A percentile compares a stretch with the other conserved stretches of the same genome.
Conservation (phyloP, 2,888 invertebrate species). For the Beris morrisii region DNA sequence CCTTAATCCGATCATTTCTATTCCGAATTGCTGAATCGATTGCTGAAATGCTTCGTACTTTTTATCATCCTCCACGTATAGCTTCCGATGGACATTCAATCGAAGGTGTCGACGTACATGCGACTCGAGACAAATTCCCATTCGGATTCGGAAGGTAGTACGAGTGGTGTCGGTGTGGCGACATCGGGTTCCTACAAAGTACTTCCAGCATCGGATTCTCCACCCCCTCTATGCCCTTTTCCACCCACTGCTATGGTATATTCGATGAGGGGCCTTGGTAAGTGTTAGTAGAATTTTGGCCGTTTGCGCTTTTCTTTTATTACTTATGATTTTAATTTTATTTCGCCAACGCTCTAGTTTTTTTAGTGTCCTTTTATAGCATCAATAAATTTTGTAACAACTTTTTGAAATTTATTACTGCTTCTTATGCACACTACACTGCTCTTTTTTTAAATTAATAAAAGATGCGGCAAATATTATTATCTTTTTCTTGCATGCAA, state of each 20-base stretch:
- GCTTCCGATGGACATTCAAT: constrained; percentile 90
- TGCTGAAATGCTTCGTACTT: too few relatives aligned
- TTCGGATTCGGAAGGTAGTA: constrained; percentile 56
- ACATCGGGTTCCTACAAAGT: constrained; percentile 56
- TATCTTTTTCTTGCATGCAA: too few relatives aligned
- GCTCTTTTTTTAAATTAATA: too few relatives aligned
- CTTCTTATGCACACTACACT: too few relatives aligned
- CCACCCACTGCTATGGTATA: constrained; percentile 85
- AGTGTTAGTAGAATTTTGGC: constrained; percentile 55
- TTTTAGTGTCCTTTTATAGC: background rate
- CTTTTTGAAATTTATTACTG: too few relatives aligned
- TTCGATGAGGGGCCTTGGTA: constrained; percentile 59
- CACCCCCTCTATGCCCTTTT: constrained; percentile 61
- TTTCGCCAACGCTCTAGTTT: background rate
- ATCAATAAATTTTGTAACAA: too few relatives aligned
- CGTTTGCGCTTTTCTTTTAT: constrained; percentile 41
- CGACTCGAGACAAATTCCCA: constrained; percentile 55
- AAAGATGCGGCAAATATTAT: too few relatives aligned
- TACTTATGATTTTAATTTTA: constrained; percentile 33
- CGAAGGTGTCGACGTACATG: constrained; percentile 78
- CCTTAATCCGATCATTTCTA: constrained; percentile 5
- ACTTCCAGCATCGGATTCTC: constrained; percentile 56
- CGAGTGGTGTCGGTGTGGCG: constrained; percentile 53
- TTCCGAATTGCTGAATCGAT: too few relatives aligned
- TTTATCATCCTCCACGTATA: constrained; percentile 55